Evolutionary conservation across 2,888 invertebrate genomes (phyloP), one percentile per base, ranked within the genome.

Genomic region (Germaria angustata): DNA sequence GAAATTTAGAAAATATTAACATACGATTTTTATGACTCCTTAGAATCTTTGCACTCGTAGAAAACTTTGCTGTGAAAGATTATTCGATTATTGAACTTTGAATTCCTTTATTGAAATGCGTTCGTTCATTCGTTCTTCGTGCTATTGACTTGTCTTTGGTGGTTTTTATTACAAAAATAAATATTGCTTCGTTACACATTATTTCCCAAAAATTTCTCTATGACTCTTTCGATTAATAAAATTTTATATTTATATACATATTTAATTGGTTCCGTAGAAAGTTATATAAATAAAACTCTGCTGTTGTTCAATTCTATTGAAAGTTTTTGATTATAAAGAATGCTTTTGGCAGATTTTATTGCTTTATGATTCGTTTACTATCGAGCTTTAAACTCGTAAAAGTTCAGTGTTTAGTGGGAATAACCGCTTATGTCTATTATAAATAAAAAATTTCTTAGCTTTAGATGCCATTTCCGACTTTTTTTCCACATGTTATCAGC

Each of bases 21-120:
- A 51, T 22, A 32, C 63, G 39, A 69, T 63, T 57, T 76, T 76
- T 71, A 80, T 71, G 57, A 24, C 24, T 66, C 17, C 28, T 80
- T 69, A 34, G 69, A 73, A 69, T 68, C 53, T 75, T 63, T 28
- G 36, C 24, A 24, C 9, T 22, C 15, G 8, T 3, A 53, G 22
- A 55, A 69, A 11, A 24, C 24, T 22, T 36, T 68, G 39, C 22
- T 39, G 24, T 39, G 13, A 39, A 9, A 34, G 3, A 0, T 22
- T 28, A 15, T 28, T 34, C 13, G 20, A 17, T 24, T n/a, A 7
- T 13, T 7, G 11, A 8, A 8, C 6, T 4, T 44, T 61, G 15
- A 41, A n/a, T n/a, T n/a, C n/a, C n/a, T n/a, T n/a, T n/a, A n/a
- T n/a, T n/a, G n/a, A n/a, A n/a, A n/a, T n/a, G n/a, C n/a, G n/a